A percentile compares a stretch with the other conserved stretches of the same genome.
Evolutionary conservation across 2,888 invertebrate genomes (phyloP).

Genomic region (Thecocarcelia acutangulata): DNA sequence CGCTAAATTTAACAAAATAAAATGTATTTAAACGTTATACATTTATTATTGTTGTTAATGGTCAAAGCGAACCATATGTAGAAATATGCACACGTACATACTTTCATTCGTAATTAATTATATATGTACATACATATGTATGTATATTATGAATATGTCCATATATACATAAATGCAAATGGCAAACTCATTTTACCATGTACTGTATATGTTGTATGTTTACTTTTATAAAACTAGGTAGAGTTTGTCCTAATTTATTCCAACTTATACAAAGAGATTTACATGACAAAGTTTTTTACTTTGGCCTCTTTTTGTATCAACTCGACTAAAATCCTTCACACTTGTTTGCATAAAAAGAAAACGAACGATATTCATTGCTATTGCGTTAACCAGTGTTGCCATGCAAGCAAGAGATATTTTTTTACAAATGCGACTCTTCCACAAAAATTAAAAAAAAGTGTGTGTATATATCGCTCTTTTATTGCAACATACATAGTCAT

Average conservation of each 20-base stretch:
- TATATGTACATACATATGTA: not conserved
- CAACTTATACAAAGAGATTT: constrained; percentile 31
- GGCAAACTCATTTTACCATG: constrained; percentile 42
- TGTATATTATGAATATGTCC: not conserved
- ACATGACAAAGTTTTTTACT: constrained; percentile 49
- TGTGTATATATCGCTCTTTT: too few species aligned
- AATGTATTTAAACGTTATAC: too few species aligned
- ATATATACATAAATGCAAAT: constrained; percentile 29
- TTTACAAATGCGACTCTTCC: too few species aligned
- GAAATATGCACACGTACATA: too few species aligned
- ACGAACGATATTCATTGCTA: not conserved
- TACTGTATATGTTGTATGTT: constrained; percentile 1
- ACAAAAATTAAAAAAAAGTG: too few species aligned
- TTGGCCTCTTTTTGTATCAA: constrained; percentile 37
- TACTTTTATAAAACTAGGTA: constrained; percentile 35
- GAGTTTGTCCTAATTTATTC: constrained; percentile 54
- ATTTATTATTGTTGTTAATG: too few species aligned
- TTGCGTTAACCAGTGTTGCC: too few species aligned
- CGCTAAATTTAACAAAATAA: too few species aligned
- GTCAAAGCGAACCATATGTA: too few species aligned
- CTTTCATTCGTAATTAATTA: too few species aligned
- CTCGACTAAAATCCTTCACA: constrained; percentile 3
- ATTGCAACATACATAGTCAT: too few species aligned
- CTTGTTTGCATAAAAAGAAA: constrained; percentile 20
- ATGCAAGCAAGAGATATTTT: too few species aligned